These are phyloP conservation scores for Leucosticte australis DNA, from an alignment of 2,113 vertebrate species.

Conservation along the genomic window DNA sequence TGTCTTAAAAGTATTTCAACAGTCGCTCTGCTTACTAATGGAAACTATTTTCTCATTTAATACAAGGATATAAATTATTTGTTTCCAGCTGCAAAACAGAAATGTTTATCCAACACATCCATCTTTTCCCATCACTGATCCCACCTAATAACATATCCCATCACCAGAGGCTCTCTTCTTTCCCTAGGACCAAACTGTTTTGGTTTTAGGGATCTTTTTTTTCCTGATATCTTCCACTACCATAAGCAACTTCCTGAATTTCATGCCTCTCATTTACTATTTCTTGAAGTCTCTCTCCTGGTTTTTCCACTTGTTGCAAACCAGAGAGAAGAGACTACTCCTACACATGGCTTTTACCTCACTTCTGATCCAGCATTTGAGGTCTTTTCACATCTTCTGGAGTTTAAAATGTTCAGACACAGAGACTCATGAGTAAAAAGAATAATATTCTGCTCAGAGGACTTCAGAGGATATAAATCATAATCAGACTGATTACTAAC, in stretches of 20 bases:
- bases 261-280: background rate
- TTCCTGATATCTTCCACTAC: background rate
- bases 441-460: background rate
- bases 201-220: background rate
- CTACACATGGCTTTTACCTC: background rate
- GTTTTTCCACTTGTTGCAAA: background rate
- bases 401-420: background rate
- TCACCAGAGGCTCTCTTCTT: background rate
- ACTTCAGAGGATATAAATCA: background rate
- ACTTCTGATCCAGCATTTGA: background rate
- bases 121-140: background rate
- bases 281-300: background rate
- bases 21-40: background rate
- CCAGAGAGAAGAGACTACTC: background rate
- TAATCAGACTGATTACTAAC: background rate
- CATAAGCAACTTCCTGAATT: background rate
- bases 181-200: background rate
- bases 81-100: background rate
- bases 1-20: background rate
- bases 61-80: background rate
- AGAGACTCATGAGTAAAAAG: background rate
- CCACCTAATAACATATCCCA: background rate
- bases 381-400: background rate
- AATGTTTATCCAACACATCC: background rate
- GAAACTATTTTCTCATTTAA: background rate